A percentile compares a stretch with the other conserved stretches of the same genome.
Conservation (phyloP, 2,113 vertebrate species). For the Corvus cornix region DNA sequence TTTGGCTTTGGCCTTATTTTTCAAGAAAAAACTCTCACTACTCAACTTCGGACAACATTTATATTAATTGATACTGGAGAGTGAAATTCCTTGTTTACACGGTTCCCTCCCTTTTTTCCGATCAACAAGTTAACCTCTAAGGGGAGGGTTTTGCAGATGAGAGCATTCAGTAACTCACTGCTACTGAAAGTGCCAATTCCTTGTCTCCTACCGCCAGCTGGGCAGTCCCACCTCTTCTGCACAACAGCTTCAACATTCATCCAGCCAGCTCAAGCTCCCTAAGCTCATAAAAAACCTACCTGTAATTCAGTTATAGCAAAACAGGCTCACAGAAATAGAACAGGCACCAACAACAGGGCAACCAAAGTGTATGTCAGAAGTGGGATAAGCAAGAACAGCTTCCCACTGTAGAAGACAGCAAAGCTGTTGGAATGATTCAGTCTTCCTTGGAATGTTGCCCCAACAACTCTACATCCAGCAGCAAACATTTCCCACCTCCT, state of each 20-base stretch:
- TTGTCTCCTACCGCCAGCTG: not conserved
- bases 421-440: not conserved
- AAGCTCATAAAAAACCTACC: not conserved
- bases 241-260: not conserved
- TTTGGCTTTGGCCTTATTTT: not conserved
- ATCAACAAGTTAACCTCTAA: not conserved
- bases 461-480: not conserved
- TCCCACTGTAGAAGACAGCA: not conserved
- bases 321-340: not conserved
- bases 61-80: not conserved
- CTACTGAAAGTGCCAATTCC: not conserved
- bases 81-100: not conserved
- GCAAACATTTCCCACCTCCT: not conserved
- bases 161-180: not conserved
- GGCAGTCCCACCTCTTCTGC: not conserved
- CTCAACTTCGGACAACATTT: not conserved
- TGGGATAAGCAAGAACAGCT: not conserved
- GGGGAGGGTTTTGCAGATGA: not conserved
- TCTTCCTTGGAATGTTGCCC: not conserved
- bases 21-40: not conserved
- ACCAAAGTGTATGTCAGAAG: not conserved
- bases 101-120: not conserved
- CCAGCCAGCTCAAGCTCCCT: not conserved
- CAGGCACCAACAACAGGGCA: not conserved
- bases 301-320: not conserved